Evolutionary conservation across 2,113 vertebrate species (phyloP), one percentile per base, ranked within the genome.

Genomic region (Pluvianellus socialis): DNA sequence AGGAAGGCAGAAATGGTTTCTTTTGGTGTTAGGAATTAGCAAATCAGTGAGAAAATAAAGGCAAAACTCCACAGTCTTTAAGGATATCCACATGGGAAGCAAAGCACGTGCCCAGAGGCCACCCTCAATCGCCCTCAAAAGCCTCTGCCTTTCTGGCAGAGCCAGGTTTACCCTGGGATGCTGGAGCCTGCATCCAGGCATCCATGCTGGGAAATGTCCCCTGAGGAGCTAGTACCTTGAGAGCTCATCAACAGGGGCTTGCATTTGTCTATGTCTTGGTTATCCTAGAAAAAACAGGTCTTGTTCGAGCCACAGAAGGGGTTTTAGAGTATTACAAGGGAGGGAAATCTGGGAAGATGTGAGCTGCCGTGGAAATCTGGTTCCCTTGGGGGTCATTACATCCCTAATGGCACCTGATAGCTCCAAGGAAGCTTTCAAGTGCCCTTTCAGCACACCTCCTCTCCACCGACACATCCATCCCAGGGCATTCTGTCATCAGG

Each of bases 401-500:
- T 10, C 73, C 65, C 91, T 61, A 27, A 75, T 23, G 68, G 88
- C 92, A 93, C 95, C 94, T 95, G 96, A 96, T 92, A 92, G 77
- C 92, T 53, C 84, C 80, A 20, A 55, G 86, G 89, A 75, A 90
- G 67, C 23, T 92, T 49, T 89, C 94, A 95, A 97, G 94, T 82
- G 89, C 38, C 77, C 77, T 96, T 95, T 95, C 93, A 94, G 97
- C 94, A 85, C 92, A 71, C 4, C 68, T 71, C 33, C 22, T 55
- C 67, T 62, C 27, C 10, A 47, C 3, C 0, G 21, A 89, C 89
- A 72, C 81, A 18, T 83, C 92, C 53, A 22, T 4, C 85, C 81
- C 91, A 12, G 22, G 27, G 16, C 70, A 5, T 66, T 56, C 90
- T 86, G 92, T 95, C 93, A 92, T 35, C 89, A 77, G 66, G 9